Percentiles rank a stretch among this genome's conserved stretches.
These are phyloP conservation scores for Centropus unirufus DNA, from an alignment of 2,113 vertebrate genomes.

Conservation along the genomic window DNA sequence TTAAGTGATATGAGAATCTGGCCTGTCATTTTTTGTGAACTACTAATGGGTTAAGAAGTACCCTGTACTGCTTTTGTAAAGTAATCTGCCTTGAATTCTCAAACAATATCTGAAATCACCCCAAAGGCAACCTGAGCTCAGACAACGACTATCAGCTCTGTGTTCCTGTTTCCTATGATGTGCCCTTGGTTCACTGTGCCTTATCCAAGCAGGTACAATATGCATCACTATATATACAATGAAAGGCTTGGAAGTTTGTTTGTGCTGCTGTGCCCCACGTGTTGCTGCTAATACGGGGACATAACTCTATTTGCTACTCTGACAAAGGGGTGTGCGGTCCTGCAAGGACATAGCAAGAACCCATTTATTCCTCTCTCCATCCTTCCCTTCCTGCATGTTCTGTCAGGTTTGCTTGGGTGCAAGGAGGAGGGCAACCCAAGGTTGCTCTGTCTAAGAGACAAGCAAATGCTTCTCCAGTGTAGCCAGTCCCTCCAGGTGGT, in stretches of 20 bases:
- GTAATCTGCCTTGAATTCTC: neutral
- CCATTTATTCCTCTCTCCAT: neutral
- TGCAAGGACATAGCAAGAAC: neutral
- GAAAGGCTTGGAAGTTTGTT: neutral
- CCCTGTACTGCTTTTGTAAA: neutral
- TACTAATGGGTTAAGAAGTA: neutral
- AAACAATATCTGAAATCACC: neutral
- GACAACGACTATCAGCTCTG: neutral
- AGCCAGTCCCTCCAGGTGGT: neutral
- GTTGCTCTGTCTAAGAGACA: neutral
- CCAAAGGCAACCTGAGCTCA: neutral
- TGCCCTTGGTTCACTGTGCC: neutral
- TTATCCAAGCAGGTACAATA: neutral
- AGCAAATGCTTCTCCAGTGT: neutral
- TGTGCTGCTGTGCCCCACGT: neutral
- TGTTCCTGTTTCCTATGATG: neutral
- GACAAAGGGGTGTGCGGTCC: neutral
- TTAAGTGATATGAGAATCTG: neutral
- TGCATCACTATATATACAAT: accelerated
- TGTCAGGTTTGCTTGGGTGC: neutral
- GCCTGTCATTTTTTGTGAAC: neutral
- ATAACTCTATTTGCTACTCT: neutral
- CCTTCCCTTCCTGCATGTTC: accelerated
- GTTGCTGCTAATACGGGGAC: neutral
- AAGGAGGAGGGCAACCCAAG: too few relatives aligned